A percentile compares a stretch with the other conserved stretches of the same genome.
phyloP scores from a whole-genome alignment of 2,888 invertebrate species.

The Geotrupes spiniger region DNA sequence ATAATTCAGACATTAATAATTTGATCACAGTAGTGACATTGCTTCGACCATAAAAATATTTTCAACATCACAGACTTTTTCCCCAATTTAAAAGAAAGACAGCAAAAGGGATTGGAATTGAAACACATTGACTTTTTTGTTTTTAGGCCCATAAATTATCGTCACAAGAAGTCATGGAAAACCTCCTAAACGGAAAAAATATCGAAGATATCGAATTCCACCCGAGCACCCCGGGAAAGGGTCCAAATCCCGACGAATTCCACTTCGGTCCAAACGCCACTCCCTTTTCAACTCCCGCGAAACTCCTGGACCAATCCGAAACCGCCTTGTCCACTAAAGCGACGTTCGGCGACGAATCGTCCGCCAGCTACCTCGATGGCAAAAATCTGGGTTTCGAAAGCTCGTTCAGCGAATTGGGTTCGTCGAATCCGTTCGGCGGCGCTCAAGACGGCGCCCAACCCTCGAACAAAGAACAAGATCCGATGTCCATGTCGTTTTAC shows the following conservation, averaged over 20 bases:
- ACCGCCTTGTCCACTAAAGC: constrained; percentile 52
- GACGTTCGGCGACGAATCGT: constrained; percentile 54
- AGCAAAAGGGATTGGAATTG: too few species aligned
- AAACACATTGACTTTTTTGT: constrained; percentile 10
- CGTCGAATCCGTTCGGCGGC: constrained; percentile 52
- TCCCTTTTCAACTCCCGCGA: constrained; percentile 44
- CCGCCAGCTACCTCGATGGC: constrained; percentile 39
- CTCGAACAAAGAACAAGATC: constrained; percentile 59
- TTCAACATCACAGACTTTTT: too few species aligned
- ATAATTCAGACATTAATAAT: too few species aligned
- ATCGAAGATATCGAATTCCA: constrained; percentile 49
- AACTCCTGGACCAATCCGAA: constrained; percentile 51
- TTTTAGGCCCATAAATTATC: constrained; percentile 38
- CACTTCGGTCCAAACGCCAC: constrained; percentile 63
- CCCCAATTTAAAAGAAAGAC: too few species aligned
- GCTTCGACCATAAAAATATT: too few species aligned
- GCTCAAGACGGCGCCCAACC: constrained; percentile 18
- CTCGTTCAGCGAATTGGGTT: constrained; percentile 14
- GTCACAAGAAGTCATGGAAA: constrained; percentile 46
- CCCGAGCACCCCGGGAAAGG: constrained; percentile 34
- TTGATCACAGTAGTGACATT: too few species aligned
- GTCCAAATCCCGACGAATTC: constrained; percentile 51
- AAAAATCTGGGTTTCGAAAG: constrained; percentile 21
- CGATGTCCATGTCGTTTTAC: constrained; percentile 66
- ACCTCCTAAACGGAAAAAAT: constrained; percentile 48